Evolutionary conservation across 1,140 invertebrate genomes (phyloP).

Genomic region (Archivesica marissinica): DNA sequence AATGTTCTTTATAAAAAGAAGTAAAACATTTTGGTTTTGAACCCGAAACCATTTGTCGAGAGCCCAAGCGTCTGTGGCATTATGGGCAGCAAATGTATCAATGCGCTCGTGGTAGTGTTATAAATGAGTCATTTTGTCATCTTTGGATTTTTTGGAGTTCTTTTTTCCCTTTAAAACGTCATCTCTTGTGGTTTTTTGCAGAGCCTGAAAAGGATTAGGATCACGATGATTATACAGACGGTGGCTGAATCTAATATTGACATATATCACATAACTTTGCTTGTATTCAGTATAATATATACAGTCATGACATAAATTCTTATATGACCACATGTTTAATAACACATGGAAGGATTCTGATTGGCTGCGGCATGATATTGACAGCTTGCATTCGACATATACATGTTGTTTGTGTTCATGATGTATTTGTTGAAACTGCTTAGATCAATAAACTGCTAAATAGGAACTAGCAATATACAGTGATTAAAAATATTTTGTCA

Average conservation of each 20-base stretch:
- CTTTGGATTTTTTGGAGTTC: slow-evolving; percentile 10
- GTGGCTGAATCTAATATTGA: not conserved
- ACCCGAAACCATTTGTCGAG: too few relatives aligned
- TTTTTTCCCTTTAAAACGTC: slow-evolving; percentile 18
- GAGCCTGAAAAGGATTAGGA: not conserved
- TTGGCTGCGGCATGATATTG: not conserved
- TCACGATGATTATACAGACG: not conserved
- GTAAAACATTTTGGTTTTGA: too few relatives aligned
- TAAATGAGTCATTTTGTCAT: slow-evolving; percentile 28
- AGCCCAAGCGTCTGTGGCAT: too few relatives aligned
- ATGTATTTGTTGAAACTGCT: too few relatives aligned
- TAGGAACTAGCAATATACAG: too few relatives aligned
- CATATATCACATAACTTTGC: not conserved
- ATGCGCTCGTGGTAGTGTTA: not conserved
- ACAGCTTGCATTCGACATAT: not conserved
- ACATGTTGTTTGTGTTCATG: too few relatives aligned
- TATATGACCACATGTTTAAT: not conserved
- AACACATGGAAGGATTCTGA: not conserved
- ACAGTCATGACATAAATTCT: not conserved
- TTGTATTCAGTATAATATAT: not conserved
- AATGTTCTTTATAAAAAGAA: too few relatives aligned
- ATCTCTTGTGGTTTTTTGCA: slow-evolving; percentile 17
- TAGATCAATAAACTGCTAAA: too few relatives aligned
- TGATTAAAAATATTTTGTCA: too few relatives aligned
- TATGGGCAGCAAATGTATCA: too few relatives aligned